Conservation (phyloP, 1,140 invertebrate genomes). For the Nasonia giraulti region DNA sequence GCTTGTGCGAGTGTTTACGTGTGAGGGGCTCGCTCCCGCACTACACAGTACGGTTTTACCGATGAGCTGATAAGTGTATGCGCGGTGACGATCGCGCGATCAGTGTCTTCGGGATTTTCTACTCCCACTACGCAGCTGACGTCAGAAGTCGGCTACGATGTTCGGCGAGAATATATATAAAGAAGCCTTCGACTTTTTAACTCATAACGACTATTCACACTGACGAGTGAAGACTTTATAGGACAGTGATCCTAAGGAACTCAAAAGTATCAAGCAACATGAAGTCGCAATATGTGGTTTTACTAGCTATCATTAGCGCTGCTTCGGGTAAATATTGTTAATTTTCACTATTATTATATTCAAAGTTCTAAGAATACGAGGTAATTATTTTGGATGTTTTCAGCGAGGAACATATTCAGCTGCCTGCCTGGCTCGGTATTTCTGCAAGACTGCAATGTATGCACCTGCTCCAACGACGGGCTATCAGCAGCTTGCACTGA, state of each 20-base stretch:
- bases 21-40: background rate
- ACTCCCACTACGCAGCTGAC: slow-evolving; percentile 8
- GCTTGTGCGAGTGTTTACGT: background rate
- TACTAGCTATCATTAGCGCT: background rate
- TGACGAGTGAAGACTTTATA: background rate
- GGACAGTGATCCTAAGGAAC: background rate
- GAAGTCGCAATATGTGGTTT: background rate
- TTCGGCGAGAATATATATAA: slow-evolving; percentile 4
- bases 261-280: slow-evolving; percentile 12
- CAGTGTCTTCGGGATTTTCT: background rate
- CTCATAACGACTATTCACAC: background rate
- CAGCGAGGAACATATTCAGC: too few relatives aligned
- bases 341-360: background rate
- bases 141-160: background rate
- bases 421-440: background rate
- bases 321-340: background rate
- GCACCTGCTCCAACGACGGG: background rate
- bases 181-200: background rate
- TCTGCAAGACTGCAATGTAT: background rate
- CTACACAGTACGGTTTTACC: background rate
- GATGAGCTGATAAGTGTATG: background rate
- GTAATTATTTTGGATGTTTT: too few relatives aligned
- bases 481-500: background rate
- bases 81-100: background rate
- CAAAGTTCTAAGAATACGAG: too few relatives aligned